Conservation (phyloP, 2,888 invertebrate species). For the Micropterix aruncella region DNA sequence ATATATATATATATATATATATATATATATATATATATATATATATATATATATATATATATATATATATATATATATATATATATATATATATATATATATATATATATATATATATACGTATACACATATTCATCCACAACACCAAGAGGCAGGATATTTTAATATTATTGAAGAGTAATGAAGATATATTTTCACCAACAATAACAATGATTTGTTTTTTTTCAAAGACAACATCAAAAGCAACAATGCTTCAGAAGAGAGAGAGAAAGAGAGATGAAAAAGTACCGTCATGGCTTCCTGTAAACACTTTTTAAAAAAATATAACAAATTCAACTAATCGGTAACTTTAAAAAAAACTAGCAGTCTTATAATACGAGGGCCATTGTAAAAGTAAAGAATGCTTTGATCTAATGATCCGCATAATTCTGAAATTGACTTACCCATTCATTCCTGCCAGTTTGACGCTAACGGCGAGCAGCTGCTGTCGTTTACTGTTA, state of each 20-base stretch:
- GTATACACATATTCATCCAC: not conserved
- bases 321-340: no score
- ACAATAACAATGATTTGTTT: no score
- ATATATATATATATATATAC: conserved; percentile 2
- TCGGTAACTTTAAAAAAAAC: no score
- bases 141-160: not conserved
- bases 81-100: conserved; percentile 1
- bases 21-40: not conserved
- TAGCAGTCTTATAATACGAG: no score
- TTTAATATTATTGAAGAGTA: not conserved
- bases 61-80: not conserved
- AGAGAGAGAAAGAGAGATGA: not conserved
- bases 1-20: not conserved
- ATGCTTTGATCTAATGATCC: no score
- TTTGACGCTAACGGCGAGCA: no score
- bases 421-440: no score
- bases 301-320: not conserved
- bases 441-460: no score
- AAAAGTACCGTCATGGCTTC: not conserved
- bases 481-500: no score
- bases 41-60: not conserved
- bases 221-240: no score
- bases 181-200: no score
- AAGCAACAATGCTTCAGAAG: not conserved
- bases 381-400: no score